Conservation (phyloP, 2,797 vertebrate genomes). For the Alcedo quadribrachys region DNA sequence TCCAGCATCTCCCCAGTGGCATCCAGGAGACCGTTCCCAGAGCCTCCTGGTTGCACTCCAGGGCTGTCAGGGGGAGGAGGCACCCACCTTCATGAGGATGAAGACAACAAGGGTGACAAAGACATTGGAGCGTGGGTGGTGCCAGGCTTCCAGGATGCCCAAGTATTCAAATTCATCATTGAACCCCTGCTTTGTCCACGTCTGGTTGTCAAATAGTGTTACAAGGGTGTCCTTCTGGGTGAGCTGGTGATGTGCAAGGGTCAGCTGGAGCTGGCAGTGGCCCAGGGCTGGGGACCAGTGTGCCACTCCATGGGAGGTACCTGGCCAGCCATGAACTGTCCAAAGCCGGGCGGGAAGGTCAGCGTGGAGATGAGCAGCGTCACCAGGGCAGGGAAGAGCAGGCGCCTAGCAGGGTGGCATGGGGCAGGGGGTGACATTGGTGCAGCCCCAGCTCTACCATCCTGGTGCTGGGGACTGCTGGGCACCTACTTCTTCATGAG, state of each 20-base stretch:
- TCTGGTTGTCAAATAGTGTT: conserved; percentile 93
- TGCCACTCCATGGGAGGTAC: conserved; percentile 56
- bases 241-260: conserved; percentile 76
- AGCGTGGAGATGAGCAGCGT: conserved; percentile 92
- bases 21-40: not conserved
- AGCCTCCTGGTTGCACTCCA: not conserved
- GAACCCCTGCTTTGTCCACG: conserved; percentile 91
- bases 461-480: accelerated
- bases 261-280: not conserved
- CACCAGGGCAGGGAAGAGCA: conserved; percentile 94
- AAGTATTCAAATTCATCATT: conserved; percentile 88
- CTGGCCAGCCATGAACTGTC: conserved; percentile 98
- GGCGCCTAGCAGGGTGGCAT: conserved; percentile 79
- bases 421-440: not conserved
- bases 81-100: conserved; percentile 93
- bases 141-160: conserved; percentile 89
- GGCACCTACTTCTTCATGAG: conserved; percentile 97
- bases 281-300: not conserved
- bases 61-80: not conserved
- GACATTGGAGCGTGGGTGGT: conserved; percentile 89
- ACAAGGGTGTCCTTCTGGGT: conserved; percentile 95
- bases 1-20: not conserved
- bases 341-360: conserved; percentile 94
- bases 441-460: not conserved
- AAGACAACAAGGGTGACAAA: conserved; percentile 93